Conservation (phyloP, 1,140 invertebrate species). For the Aphelenchoides fujianensis region DNA sequence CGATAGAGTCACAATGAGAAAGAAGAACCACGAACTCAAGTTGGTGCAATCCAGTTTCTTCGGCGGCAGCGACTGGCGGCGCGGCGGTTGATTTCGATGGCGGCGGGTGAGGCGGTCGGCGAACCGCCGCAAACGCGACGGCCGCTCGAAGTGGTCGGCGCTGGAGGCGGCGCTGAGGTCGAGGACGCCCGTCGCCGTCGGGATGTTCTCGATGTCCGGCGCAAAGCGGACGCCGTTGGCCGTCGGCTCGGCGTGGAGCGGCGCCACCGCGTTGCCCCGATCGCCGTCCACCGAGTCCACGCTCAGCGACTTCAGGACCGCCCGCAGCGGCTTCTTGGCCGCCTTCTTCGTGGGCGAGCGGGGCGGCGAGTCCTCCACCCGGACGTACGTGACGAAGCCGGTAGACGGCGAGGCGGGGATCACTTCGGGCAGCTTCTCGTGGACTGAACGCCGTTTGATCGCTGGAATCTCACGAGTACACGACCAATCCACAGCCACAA, state of each 20-base stretch:
- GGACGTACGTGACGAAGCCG: neutral
- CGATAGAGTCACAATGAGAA: neutral
- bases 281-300: neutral
- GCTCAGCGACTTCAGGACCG: neutral
- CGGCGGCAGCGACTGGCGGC: slow-evolving; percentile 15
- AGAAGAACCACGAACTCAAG: slow-evolving; percentile 4
- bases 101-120: slow-evolving; percentile 1
- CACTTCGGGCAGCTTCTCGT: slow-evolving; percentile 9
- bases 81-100: neutral
- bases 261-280: neutral
- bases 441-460: neutral
- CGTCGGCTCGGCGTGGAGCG: neutral
- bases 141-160: neutral
- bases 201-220: neutral
- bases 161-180: neutral
- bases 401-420: neutral
- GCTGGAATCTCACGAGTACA: too few species aligned
- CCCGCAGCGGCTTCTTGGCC: neutral
- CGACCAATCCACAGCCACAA: neutral
- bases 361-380: neutral
- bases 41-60: slow-evolving; percentile 2
- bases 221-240: slow-evolving; percentile 11
- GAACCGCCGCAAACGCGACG: neutral
- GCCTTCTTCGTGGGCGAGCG: neutral
- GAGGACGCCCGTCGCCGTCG: neutral